Base-by-base conservation (phyloP, 2,797 vertebrate species). In the Melanotaenia trifasciata region DNA sequence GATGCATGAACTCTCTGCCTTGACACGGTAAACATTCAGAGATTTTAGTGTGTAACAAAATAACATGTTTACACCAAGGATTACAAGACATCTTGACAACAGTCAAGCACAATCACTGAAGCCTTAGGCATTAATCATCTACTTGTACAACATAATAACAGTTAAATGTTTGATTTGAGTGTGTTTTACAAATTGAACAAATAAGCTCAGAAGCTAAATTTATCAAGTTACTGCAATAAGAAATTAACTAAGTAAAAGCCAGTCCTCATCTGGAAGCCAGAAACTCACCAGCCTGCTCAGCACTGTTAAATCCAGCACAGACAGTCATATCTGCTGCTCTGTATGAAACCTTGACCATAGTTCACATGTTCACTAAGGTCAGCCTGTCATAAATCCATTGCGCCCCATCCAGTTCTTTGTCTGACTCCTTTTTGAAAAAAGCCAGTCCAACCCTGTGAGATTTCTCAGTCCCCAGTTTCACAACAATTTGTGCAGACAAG, bases 351-450 rank as follows among this genome's bases (percentile, higher is more conserved):
- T 59, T 71, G 89, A 60, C 5, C 86, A 74, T 70, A 79, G 90
- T 89, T 78, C 78, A 83, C 45, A 16, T 47, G 72, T 75, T 77
- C 36, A 80, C 32, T 35, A 20, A 80, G 51, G n/a, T 67, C 66
- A 70, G 12, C 4, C 38, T 35, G 68, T 76, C 82, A 82, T 91
- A 89, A 88, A 90, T 65, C 32, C 1, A 64, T n/a, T 67, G 64
- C 67, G 47, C 61, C 12, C 24, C 43, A 36, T 76, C 28, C 56
- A 70, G 28, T 2, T 71, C 16, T 30, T 68, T 84, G 64, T 67
- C 76, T 67, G 67, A 84, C 73, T 79, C 59, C 33, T 64, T 30
- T 26, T 54, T 70, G 76, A 89, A 83, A 86, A 86, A 64, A 54
- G 40, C 45, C 43, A 72, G 45, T 50, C 64, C 32, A 58, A 6